A percentile compares a stretch with the other conserved stretches of the same genome.
These are phyloP conservation scores for Nasua narica DNA, from an alignment of 2,797 vertebrate species.

Conservation along the genomic window DNA sequence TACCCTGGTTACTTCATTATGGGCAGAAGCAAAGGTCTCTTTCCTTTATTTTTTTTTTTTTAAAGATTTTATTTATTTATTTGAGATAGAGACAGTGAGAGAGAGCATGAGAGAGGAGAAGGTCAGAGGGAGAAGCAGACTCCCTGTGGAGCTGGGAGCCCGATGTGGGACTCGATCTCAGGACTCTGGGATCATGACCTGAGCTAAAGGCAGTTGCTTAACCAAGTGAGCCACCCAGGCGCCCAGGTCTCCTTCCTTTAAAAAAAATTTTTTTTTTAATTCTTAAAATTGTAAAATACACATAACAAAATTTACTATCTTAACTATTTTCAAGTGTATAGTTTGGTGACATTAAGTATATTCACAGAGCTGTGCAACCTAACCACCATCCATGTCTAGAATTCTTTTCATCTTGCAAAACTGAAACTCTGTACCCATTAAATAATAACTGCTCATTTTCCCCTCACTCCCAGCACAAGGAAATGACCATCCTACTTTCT, in stretches of 20 bases:
- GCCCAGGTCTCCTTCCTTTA: neutral
- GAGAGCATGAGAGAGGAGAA: no score
- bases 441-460: neutral
- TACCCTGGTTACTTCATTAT: neutral
- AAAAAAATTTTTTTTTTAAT: neutral
- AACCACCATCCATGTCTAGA: neutral
- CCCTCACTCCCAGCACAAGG: neutral
- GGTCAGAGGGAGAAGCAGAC: no score
- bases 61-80: no score
- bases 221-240: no score
- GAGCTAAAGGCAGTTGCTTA: no score
- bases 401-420: neutral
- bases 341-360: neutral
- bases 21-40: neutral
- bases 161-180: no score
- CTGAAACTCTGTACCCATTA: neutral
- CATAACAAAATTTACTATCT: neutral
- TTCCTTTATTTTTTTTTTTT: neutral
- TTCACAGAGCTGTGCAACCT: neutral
- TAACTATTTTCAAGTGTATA: neutral
- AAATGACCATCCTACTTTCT: neutral
- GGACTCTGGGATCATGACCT: no score
- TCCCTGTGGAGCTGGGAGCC: no score
- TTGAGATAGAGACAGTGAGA: no score
- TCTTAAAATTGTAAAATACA: neutral